phyloP scores from a whole-genome alignment of 2,113 vertebrate species.

The Dromas ardeola region DNA sequence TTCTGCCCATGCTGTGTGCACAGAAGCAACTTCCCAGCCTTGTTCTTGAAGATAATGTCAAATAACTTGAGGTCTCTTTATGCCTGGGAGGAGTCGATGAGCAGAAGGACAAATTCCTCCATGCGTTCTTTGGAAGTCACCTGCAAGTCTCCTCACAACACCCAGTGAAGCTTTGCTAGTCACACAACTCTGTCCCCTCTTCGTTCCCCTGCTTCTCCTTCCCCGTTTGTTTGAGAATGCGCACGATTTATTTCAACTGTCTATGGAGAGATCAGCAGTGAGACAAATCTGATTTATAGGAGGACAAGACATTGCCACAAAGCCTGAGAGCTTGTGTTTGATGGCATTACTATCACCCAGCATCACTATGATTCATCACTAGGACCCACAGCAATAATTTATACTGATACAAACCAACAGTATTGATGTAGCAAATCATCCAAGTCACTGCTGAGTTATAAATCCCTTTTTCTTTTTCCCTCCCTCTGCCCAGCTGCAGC shows the following conservation, averaged over 20 bases:
- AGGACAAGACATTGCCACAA: background rate
- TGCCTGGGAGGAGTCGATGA: background rate
- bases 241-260: background rate
- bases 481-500: background rate
- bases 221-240: fast-evolving
- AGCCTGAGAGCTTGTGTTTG: background rate
- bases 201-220: background rate
- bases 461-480: background rate
- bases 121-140: background rate
- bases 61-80: background rate
- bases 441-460: background rate
- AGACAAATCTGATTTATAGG: constrained; percentile 17
- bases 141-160: background rate
- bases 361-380: background rate
- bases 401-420: background rate
- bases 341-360: background rate
- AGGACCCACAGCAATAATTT: background rate
- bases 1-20: background rate
- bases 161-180: background rate
- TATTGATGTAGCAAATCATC: background rate
- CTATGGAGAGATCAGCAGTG: background rate
- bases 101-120: background rate
- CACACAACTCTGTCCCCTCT: background rate
- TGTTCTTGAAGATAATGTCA: background rate
- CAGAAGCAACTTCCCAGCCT: background rate